Conservation (phyloP, 2,888 invertebrate species). For the Chesias legatella region DNA sequence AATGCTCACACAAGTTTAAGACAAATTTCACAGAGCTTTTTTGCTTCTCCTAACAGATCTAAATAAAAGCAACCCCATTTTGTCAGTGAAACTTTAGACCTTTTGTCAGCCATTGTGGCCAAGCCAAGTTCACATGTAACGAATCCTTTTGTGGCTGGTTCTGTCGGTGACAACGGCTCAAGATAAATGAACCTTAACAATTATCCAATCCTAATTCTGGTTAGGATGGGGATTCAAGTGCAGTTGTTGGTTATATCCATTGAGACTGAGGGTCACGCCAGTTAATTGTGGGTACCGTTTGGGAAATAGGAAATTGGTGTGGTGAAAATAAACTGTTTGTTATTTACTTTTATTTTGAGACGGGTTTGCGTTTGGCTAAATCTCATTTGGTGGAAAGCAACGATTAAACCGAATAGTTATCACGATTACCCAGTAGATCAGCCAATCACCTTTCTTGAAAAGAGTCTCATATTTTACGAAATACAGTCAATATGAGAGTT, state of each 20-base stretch:
- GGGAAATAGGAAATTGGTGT: too few relatives aligned
- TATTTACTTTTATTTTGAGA: too few relatives aligned
- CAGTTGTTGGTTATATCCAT: constrained; percentile 24
- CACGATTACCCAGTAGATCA: too few relatives aligned
- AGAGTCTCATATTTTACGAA: too few relatives aligned
- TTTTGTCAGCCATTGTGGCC: constrained; percentile 20
- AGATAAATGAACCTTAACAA: constrained; percentile 69
- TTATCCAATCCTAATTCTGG: constrained; percentile 39
- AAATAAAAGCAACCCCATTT: constrained; percentile 6
- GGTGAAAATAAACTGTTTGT: too few relatives aligned
- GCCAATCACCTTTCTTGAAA: too few relatives aligned
- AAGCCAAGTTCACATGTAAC: constrained; percentile 57
- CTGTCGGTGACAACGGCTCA: constrained; percentile 58
- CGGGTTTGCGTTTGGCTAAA: too few relatives aligned
- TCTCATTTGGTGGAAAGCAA: too few relatives aligned
- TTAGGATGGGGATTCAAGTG: constrained; percentile 25
- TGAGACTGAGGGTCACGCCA: constrained; percentile 18
- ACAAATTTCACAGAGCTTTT: too few relatives aligned
- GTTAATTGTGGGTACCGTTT: constrained; percentile 10
- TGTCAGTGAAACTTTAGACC: constrained; percentile 21
- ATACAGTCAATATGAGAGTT: too few relatives aligned
- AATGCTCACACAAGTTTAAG: too few relatives aligned
- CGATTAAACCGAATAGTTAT: too few relatives aligned
- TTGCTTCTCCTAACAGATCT: background rate
- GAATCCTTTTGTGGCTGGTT: constrained; percentile 51